phyloP scores from a whole-genome alignment of 2,797 vertebrate species.

The Acanthurus lineatus region DNA sequence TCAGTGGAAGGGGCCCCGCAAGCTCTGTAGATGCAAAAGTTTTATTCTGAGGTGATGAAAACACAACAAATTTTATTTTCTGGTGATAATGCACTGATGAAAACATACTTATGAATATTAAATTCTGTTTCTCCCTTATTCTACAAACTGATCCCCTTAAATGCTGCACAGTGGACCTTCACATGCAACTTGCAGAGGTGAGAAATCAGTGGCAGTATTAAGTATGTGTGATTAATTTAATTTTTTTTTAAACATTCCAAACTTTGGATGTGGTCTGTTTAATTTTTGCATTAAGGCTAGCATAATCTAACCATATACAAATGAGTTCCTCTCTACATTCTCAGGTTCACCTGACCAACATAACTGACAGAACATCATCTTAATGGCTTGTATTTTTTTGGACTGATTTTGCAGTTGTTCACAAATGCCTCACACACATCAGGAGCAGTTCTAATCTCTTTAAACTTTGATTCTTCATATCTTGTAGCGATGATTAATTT shows the following conservation, averaged over 20 bases:
- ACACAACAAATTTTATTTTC: too few species aligned
- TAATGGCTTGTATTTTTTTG: constrained; percentile 1
- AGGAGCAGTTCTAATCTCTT: neutral
- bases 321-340: constrained; percentile 13
- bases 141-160: too few species aligned
- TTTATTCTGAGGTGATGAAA: too few species aligned
- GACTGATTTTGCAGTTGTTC: constrained; percentile 30
- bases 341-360: constrained; percentile 50
- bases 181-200: neutral
- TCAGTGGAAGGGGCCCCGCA: too few species aligned
- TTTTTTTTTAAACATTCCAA: neutral
- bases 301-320: constrained; percentile 2
- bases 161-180: too few species aligned
- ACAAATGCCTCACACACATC: constrained; percentile 20
- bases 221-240: neutral
- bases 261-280: neutral
- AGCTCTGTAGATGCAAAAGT: too few species aligned
- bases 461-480: constrained; percentile 16
- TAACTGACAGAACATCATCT: constrained; percentile 27
- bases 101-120: too few species aligned
- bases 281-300: neutral
- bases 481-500: constrained; percentile 20
- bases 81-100: too few species aligned
- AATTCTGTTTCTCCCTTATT: too few species aligned
- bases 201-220: neutral